Base-by-base conservation (phyloP, 2,113 vertebrate species). In the Prunella fulvescens region DNA sequence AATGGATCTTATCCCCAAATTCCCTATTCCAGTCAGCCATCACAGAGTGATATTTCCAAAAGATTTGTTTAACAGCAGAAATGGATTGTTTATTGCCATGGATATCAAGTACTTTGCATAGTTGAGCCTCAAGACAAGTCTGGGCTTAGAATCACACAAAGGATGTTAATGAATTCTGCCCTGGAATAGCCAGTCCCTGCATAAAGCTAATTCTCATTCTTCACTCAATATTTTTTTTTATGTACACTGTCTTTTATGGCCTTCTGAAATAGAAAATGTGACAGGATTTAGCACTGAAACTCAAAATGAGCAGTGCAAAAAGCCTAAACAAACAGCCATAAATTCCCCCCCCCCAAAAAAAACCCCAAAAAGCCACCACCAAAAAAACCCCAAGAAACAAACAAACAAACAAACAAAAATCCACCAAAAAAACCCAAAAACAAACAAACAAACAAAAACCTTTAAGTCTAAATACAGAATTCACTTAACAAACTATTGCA, bases 51-150 rank as follows among this genome's bases (percentile, higher is more conserved):
- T 51, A 50, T 53, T 86, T 86, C 13, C 28, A 56, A 37, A 25
- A 78, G 24, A 54, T 50, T 42, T 92, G 22, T 88, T 90, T 45
- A 86, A 62, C 33, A 86, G 39, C 16, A 81, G 39, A 88, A 90
- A 90, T 29, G 0, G 47, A 45, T 69, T 86, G 5, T 39, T 90
- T 90, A 58, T 73, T 70, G 54, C 23, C 20, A 33, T 25, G 39
- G 10, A 73, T 88, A 90, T 90, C 67, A 90, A 73, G 26, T 31
- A 29, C 12, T 72, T 82, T 61, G 19, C 48, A 39, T 35, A 73
- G 17, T 4, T 73, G 56, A 85, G 19, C 19, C 48, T 26, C 40
- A 71, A 35, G 44, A 81, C 29, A 74, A 67, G 24, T 31, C 61
- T 29, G 16, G 16, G 11, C 19, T 81, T 79, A 64, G 16, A 23